These are phyloP conservation scores for Athene noctua DNA, from an alignment of 2,113 vertebrate species.

Conservation along the genomic window DNA sequence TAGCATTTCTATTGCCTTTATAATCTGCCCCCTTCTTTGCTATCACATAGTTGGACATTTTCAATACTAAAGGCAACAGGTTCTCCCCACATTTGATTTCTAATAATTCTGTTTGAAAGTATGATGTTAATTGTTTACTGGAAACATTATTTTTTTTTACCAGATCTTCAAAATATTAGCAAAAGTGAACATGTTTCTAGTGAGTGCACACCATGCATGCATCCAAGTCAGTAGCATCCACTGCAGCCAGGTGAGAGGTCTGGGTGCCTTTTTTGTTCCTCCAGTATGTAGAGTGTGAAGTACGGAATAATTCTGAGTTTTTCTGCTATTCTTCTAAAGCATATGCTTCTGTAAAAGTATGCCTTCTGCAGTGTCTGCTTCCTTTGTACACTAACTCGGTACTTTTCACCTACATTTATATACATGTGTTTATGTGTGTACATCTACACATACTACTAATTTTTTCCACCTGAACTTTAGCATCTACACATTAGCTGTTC, in stretches of 20 bases:
- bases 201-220: neutral
- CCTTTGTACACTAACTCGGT: neutral
- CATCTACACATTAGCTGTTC: neutral
- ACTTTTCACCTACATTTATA: neutral
- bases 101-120: neutral
- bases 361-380: neutral
- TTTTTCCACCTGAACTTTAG: neutral
- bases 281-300: fast-evolving
- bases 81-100: neutral
- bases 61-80: neutral
- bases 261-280: neutral
- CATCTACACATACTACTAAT: neutral
- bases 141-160: neutral
- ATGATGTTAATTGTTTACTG: neutral
- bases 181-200: neutral
- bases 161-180: neutral
- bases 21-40: neutral
- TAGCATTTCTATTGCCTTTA: neutral
- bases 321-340: neutral
- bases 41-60: neutral
- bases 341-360: too few relatives aligned
- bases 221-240: neutral
- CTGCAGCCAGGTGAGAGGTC: neutral
- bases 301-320: neutral
- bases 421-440: neutral